Percentiles rank a stretch among this genome's conserved stretches.
Conservation (phyloP, 2,797 vertebrate species). For the Cercopithecus petaurista region DNA sequence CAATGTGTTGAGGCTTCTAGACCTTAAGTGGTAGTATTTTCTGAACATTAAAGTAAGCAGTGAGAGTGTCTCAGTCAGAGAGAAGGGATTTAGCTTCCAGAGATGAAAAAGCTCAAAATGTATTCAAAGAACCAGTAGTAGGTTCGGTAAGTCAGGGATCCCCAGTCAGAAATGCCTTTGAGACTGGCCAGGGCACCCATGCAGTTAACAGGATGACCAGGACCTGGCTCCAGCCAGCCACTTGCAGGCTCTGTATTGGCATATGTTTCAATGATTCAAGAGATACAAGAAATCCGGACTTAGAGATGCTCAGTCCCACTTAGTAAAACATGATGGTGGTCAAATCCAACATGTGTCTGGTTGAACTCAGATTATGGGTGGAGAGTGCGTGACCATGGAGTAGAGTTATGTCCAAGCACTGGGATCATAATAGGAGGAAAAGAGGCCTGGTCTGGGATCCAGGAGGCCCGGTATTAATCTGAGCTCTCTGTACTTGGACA, state of each 20-base stretch:
- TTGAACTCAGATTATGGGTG: not conserved
- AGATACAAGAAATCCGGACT: not conserved
- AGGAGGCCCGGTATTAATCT: slow-evolving; percentile 81
- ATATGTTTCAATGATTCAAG: not conserved
- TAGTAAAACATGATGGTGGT: not conserved
- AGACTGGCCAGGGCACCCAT: not conserved
- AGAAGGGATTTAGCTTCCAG: not conserved
- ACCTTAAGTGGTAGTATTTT: not conserved
- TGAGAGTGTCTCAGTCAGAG: not conserved
- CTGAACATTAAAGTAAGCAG: not conserved
- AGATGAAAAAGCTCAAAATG: not conserved
- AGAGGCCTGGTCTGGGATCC: slow-evolving; percentile 79
- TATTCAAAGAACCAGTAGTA: not conserved
- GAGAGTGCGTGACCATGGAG: not conserved
- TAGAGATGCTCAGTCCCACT: no score
- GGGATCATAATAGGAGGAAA: not conserved
- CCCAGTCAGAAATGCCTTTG: not conserved
- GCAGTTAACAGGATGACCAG: no score
- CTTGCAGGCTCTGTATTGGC: not conserved
- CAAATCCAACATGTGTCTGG: not conserved
- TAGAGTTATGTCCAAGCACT: no score
- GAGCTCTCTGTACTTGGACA: slow-evolving; percentile 81
- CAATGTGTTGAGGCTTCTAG: not conserved
- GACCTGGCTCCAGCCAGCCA: no score
- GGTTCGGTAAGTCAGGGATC: not conserved